Conservation (phyloP, 2,113 vertebrate genomes). For the Pollachius pollachius region DNA sequence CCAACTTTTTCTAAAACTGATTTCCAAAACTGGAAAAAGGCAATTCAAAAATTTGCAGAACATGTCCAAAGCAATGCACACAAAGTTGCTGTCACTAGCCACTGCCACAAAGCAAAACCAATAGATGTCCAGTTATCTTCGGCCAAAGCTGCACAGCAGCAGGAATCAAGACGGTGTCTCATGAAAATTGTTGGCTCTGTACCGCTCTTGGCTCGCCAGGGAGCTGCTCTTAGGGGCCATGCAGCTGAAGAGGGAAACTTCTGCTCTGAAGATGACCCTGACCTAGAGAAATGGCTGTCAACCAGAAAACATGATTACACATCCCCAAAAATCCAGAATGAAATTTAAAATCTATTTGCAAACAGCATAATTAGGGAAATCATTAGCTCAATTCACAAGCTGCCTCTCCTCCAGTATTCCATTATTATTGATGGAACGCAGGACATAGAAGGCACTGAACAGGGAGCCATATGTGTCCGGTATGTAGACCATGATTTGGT, state of each 20-base stretch:
- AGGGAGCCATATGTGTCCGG: not conserved
- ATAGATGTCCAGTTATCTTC: not conserved
- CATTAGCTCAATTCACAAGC: not conserved
- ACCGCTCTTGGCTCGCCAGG: not conserved
- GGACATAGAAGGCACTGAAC: not conserved
- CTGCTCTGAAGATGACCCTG: too few species aligned
- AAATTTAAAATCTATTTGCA: not conserved
- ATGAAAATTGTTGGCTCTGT: not conserved
- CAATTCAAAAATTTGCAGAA: too few species aligned
- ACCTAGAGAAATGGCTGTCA: too few species aligned
- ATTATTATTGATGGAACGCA: conserved; percentile 7
- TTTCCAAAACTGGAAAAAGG: conserved; percentile 6
- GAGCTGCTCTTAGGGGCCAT: too few species aligned
- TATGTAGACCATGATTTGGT: conserved; percentile 2
- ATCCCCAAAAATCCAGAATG: not conserved
- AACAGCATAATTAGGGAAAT: conserved; percentile 1
- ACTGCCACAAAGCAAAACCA: conserved; percentile 1
- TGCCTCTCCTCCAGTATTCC: not conserved
- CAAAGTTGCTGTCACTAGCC: conserved; percentile 4
- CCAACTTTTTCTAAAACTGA: not conserved
- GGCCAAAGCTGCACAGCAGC: not conserved
- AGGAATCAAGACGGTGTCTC: not conserved
- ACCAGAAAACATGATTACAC: too few species aligned
- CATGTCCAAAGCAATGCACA: conserved; percentile 1
- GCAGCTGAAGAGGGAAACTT: too few species aligned